Conservation (phyloP, 2,888 invertebrate genomes). For the Sinodicranocentrus sp. region DNA sequence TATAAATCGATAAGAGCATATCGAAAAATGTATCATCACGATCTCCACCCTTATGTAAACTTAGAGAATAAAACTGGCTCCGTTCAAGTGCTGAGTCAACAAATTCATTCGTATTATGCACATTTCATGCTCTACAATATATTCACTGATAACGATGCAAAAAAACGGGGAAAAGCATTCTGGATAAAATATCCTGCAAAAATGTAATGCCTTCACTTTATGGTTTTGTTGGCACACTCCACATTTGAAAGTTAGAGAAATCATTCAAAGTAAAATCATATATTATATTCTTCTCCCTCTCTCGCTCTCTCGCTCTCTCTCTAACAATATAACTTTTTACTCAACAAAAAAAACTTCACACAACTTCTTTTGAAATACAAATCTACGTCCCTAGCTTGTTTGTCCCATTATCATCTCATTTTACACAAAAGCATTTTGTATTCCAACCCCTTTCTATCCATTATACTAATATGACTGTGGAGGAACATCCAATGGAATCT, state of each 20-base stretch:
- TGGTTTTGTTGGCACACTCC: too few species aligned
- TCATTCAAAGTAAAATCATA: too few species aligned
- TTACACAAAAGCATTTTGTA: constrained; percentile 1
- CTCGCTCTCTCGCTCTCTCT: too few species aligned
- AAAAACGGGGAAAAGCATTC: neutral
- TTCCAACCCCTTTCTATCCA: neutral
- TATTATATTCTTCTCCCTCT: too few species aligned
- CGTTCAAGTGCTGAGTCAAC: constrained; percentile 10
- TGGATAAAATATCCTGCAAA: too few species aligned
- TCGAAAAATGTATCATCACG: neutral
- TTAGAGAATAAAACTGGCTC: neutral
- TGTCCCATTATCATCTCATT: constrained; percentile 14
- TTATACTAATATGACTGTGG: neutral
- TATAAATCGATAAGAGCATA: constrained; percentile 11
- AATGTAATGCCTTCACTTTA: too few species aligned
- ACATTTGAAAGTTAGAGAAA: too few species aligned
- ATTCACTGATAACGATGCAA: constrained; percentile 5
- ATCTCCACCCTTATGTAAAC: neutral
- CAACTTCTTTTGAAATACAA: constrained; percentile 1
- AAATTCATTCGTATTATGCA: too few species aligned
- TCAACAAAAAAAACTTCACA: neutral
- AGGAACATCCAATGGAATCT: neutral
- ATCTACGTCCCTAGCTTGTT: neutral
- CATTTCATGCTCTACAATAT: too few species aligned
- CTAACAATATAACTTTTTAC: too few species aligned